Percentiles rank a stretch among this genome's conserved stretches.
Conservation (phyloP, 2,888 invertebrate genomes). For the Aphidius colemani region DNA sequence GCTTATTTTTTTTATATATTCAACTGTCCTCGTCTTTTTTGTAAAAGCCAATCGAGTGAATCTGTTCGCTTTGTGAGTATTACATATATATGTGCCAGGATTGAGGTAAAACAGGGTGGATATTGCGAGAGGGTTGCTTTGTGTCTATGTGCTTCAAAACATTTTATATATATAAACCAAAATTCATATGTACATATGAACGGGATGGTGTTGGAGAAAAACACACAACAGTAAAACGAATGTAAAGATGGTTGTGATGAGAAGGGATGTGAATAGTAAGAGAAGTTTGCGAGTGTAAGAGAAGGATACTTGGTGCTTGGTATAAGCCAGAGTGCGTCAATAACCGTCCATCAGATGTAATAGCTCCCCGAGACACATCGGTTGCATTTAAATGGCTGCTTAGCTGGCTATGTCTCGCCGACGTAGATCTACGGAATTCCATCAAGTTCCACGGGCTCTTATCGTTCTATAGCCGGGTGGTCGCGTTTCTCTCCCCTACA, state of each 20-base stretch:
- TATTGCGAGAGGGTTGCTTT: neutral
- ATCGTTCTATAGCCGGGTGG: slow-evolving; percentile 47
- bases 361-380: slow-evolving; percentile 61
- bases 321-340: slow-evolving; percentile 60
- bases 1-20: too few species aligned
- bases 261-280: slow-evolving; percentile 26
- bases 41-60: neutral
- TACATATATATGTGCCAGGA: too few species aligned
- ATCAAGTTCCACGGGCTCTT: slow-evolving; percentile 56
- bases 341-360: slow-evolving; percentile 62
- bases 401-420: slow-evolving; percentile 61
- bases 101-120: too few species aligned
- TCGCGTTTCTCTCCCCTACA: slow-evolving; percentile 34
- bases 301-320: slow-evolving; percentile 46
- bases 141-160: slow-evolving; percentile 21
- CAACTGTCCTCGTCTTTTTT: too few species aligned
- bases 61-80: neutral
- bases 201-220: neutral
- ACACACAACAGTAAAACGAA: slow-evolving; percentile 26
- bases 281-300: slow-evolving; percentile 27
- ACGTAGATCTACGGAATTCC: slow-evolving; percentile 61
- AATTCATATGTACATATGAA: neutral
- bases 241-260: slow-evolving; percentile 25
- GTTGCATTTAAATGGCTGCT: slow-evolving; percentile 62
- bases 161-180: slow-evolving; percentile 26